These are phyloP conservation scores for Marasmarcha lunaedactyla DNA, from an alignment of 2,888 invertebrate species.

Conservation along the genomic window DNA sequence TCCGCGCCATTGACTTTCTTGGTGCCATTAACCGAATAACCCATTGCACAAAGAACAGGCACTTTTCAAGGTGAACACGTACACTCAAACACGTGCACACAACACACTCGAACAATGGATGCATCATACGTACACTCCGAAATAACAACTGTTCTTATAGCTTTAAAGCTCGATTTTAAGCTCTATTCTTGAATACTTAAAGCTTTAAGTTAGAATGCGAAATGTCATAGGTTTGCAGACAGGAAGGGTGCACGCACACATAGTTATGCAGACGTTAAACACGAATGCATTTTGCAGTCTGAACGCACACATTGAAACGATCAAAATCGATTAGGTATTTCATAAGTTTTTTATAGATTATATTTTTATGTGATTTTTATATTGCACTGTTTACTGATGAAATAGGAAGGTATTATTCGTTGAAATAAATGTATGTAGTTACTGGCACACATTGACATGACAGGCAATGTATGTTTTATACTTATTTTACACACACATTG, in stretches of 20 bases:
- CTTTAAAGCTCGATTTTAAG: constrained; percentile 12
- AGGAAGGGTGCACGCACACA: constrained; percentile 61
- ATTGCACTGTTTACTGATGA: constrained; percentile 3
- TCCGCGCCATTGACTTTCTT: constrained; percentile 67
- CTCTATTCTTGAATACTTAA: neutral
- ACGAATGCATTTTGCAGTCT: constrained; percentile 44
- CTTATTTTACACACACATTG: constrained; percentile 12
- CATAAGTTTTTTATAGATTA: constrained; percentile 6
- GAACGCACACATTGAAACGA: constrained; percentile 28
- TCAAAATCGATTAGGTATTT: neutral
- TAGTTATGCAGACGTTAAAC: constrained; percentile 27
- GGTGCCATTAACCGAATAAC: constrained; percentile 72
- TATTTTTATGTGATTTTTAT: constrained; percentile 10
- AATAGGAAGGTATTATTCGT: constrained; percentile 4
- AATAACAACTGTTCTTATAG: constrained; percentile 34
- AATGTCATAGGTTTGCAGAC: constrained; percentile 25
- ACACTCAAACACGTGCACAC: constrained; percentile 25
- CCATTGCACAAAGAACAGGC: constrained; percentile 69
- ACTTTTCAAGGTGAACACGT: constrained; percentile 68
- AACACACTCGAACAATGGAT: constrained; percentile 17
- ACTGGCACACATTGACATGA: too few species aligned
- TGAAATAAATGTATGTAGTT: too few species aligned
- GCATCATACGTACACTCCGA: constrained; percentile 26
- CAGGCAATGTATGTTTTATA: too few species aligned
- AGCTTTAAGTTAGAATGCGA: constrained; percentile 6